Evolutionary conservation across 1,140 invertebrate species (phyloP).

Genomic region (Panagrolaimus sp.): DNA sequence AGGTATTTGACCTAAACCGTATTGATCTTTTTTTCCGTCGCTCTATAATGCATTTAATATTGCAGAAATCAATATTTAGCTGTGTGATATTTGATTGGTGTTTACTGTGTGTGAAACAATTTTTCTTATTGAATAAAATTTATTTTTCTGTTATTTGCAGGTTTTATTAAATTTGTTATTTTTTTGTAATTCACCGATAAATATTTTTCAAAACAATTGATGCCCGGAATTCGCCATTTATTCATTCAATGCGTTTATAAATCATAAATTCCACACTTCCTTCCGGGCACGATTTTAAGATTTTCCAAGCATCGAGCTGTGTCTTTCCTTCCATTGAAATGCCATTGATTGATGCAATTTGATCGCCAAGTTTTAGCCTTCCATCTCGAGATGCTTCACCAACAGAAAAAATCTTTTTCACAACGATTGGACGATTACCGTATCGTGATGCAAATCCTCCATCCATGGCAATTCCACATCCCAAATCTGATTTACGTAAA

Average conservation of each 20-base stretch:
- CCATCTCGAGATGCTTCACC: constrained; percentile 28
- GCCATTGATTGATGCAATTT: constrained; percentile 25
- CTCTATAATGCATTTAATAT: too few relatives aligned
- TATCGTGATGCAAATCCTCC: constrained; percentile 20
- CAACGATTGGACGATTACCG: constrained; percentile 30
- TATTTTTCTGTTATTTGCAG: too few relatives aligned
- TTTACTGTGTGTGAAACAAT: too few relatives aligned
- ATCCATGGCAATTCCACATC: constrained; percentile 27
- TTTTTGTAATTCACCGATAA: too few relatives aligned
- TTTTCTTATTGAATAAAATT: too few relatives aligned
- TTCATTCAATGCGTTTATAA: constrained; percentile 21
- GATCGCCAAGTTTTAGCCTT: constrained; percentile 23
- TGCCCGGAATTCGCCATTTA: too few relatives aligned
- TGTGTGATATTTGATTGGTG: too few relatives aligned
- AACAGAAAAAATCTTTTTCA: constrained; percentile 30
- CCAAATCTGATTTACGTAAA: constrained; percentile 22
- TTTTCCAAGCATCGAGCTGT: constrained; percentile 29
- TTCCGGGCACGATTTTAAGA: constrained; percentile 18
- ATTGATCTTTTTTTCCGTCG: too few relatives aligned
- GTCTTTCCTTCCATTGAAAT: constrained; percentile 19
- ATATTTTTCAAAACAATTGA: too few relatives aligned
- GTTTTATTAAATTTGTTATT: too few relatives aligned
- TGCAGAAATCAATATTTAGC: too few relatives aligned
- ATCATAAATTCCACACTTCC: constrained; percentile 18
- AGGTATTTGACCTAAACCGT: too few relatives aligned